Conservation (phyloP, 2,797 vertebrate genomes). For the Podarcis siculus region DNA sequence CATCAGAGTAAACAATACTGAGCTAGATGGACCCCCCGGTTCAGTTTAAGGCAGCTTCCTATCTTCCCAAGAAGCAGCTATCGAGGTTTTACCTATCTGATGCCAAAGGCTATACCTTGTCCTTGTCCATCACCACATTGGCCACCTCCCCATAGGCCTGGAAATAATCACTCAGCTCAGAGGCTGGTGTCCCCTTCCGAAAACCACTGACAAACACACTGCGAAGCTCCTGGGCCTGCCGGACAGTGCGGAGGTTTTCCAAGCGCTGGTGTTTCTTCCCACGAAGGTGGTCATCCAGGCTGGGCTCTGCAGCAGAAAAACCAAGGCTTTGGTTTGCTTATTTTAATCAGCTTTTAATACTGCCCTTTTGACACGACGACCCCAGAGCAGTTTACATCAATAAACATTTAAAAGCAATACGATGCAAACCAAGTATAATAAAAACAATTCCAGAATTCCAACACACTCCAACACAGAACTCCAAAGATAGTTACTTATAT, state of each 20-base stretch:
- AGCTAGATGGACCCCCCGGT: too few species aligned
- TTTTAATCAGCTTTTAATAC: too few species aligned
- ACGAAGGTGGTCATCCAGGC: slow-evolving; percentile 84
- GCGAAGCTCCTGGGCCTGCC: slow-evolving; percentile 84
- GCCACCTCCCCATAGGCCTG: slow-evolving; percentile 82
- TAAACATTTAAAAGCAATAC: too few species aligned
- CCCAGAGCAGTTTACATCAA: too few species aligned
- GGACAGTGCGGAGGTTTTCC: slow-evolving; percentile 76
- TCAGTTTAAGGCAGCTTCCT: too few species aligned
- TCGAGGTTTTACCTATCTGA: not conserved
- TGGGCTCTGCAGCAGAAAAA: slow-evolving; percentile 77
- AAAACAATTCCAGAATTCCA: too few species aligned
- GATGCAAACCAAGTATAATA: too few species aligned
- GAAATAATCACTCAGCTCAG: slow-evolving; percentile 83
- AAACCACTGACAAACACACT: slow-evolving; percentile 93
- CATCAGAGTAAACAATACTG: too few species aligned
- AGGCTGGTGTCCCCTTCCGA: slow-evolving; percentile 77
- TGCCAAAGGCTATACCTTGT: slow-evolving; percentile 80
- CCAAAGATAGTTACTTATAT: too few species aligned
- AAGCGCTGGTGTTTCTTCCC: slow-evolving; percentile 88
- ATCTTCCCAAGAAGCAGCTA: too few species aligned
- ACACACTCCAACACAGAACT: too few species aligned
- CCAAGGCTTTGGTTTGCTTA: not conserved
- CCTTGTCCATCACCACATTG: slow-evolving; percentile 92
- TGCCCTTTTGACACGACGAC: too few species aligned